Evolutionary conservation across 2,888 invertebrate genomes (phyloP), one percentile per base, ranked within the genome.

Genomic region (Bursaphelenchus okinawaensis): DNA sequence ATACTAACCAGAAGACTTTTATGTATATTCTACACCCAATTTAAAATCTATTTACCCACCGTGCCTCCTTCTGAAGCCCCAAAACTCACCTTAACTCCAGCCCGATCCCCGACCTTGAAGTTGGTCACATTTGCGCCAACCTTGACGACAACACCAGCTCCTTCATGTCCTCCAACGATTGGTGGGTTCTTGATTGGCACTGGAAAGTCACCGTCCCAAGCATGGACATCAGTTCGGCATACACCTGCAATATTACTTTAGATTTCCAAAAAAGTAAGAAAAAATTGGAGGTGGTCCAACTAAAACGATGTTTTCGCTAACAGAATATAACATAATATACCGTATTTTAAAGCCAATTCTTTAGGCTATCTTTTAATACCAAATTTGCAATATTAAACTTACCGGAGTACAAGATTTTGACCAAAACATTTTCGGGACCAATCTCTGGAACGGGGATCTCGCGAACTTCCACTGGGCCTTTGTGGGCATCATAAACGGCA

Each of bases 101-200:
- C 74, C 50, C 66, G 68, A 52, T 74, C 73, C 57, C 74, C 74
- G 19, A 72, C 51, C 24, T 71, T 26, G 69, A 71, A 72, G 56
- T 67, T 70, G n/a, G 57, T 67, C 20, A 73, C 73, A 29, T 66
- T 66, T 51, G 62, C 66, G 56, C 74, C 74, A 20, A 71, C 26
- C 27, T 65, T 59, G 22, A 74, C 68, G 26, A 74, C 74, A 27
- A 61, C 59, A 59, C 74, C 74, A 57, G 68, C 71, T 61, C 74
- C 74, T 70, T 74, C 74, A 59, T 74, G 74, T 56, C 74, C 74
- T 50, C 72, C 74, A 54, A 74, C 68, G 31, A 69, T 58, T 62
- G 70, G 70, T 54, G 27, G 54, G 27, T 19, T 54, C 54, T 40
- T 40, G 6, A 40, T 40, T 4, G 40, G 40, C 1, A 26, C 58